A percentile compares a stretch with the other conserved stretches of the same genome.
Conservation (phyloP, 1,140 invertebrate genomes). For the Linepithema humile region DNA sequence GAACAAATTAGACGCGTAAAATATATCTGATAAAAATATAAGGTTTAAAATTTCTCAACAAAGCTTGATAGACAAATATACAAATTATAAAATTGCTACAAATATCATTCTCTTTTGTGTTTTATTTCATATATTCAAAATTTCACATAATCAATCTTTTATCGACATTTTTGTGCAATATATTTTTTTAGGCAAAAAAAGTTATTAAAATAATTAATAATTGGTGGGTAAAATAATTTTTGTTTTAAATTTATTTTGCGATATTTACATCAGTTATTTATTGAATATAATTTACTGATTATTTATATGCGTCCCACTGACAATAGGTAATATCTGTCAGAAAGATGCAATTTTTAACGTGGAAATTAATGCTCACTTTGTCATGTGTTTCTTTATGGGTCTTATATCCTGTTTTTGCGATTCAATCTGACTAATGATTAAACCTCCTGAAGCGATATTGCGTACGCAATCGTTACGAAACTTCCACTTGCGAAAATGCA, state of each 20-base stretch:
- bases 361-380: slow-evolving; percentile 20
- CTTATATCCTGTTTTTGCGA: slow-evolving; percentile 9
- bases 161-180: background rate
- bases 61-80: background rate
- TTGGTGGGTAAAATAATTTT: background rate
- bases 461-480: slow-evolving; percentile 8
- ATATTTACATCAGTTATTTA: background rate
- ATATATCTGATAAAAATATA: background rate
- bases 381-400: background rate
- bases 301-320: background rate
- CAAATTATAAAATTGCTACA: background rate
- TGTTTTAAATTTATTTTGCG: background rate
- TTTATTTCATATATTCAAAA: too few species aligned
- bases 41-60: background rate
- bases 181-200: background rate
- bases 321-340: slow-evolving; percentile 4
- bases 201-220: background rate
- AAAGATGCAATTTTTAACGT: background rate
- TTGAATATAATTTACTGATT: background rate
- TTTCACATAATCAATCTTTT: background rate
- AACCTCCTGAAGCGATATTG: slow-evolving; percentile 31
- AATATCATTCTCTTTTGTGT: background rate
- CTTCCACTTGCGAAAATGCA: too few species aligned
- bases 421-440: background rate
- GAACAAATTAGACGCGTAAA: background rate